A percentile compares a stretch with the other conserved stretches of the same genome.
These are phyloP conservation scores for Troides oblongomaculatus DNA, from an alignment of 2,888 invertebrate genomes.

Conservation along the genomic window DNA sequence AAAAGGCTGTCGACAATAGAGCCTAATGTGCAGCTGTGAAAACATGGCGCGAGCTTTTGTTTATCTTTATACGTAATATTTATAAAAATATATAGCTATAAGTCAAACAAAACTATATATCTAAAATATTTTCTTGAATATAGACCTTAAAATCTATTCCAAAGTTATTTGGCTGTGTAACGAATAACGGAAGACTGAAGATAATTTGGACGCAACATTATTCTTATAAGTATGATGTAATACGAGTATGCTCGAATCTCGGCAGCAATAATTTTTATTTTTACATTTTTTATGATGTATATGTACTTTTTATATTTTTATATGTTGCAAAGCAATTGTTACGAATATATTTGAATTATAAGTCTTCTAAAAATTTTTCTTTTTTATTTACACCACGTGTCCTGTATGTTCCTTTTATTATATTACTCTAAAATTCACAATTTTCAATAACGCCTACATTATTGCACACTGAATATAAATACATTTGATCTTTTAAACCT, in stretches of 20 bases:
- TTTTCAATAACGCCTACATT: too few relatives aligned
- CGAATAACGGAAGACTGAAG: constrained; percentile 61
- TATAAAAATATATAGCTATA: constrained; percentile 2
- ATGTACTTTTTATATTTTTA: constrained; percentile 40
- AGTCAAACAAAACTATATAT: background rate
- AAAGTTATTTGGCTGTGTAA: constrained; percentile 73
- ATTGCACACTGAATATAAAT: too few relatives aligned
- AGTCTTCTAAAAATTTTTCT: background rate
- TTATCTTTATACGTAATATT: constrained; percentile 1
- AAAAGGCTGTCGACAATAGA: background rate
- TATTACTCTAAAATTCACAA: background rate
- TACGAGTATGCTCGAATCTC: constrained; percentile 45
- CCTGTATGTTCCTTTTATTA: background rate
- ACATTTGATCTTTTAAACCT: too few relatives aligned
- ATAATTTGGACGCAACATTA: constrained; percentile 47
- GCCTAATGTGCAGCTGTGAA: background rate
- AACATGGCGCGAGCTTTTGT: background rate
- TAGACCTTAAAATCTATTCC: constrained; percentile 40
- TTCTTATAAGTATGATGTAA: constrained; percentile 35
- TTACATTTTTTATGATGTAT: constrained; percentile 40
- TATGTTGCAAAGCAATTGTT: constrained; percentile 42
- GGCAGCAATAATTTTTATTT: constrained; percentile 35
- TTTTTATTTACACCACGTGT: background rate
- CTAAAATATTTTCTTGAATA: background rate
- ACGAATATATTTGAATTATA: constrained; percentile 45